Base-by-base conservation (phyloP, 2,888 invertebrate species). In the Leistus spinibarbis region DNA sequence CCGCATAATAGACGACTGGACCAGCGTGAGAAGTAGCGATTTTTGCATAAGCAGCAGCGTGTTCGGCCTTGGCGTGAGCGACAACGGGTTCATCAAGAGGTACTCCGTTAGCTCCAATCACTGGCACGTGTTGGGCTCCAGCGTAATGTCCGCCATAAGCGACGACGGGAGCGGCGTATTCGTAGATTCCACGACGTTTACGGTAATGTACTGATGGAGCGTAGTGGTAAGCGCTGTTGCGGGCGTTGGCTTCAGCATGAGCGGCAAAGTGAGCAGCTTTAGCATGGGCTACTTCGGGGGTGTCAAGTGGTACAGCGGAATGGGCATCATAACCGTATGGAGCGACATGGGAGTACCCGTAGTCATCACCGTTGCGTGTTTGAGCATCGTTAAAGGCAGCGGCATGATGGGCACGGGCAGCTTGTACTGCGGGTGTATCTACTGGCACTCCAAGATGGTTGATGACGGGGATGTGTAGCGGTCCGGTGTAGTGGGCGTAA, bases 81-180 rank as follows among this genome's bases (percentile, higher is more conserved):
- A 90, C 90, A 81, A 89, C 90, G 60, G 89, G 89, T 79, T 89
- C 89, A 80, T 89, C 89, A 68, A 88, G 87, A 75, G 89, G 89
- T 79, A 89, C 89, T 13, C 89, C 89, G 79, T 89, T 87, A 68
- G 85, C 87, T 74, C 88, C 89, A 76, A 83, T 80, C 1, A 83
- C 82, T 23, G 85, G 85, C 17, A 81, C 77, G 69, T 87, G 87
- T 79, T 86, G 86, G 16, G 79, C 79, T 76, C 78, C 79, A 78
- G 57, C 57, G 79, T 77, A 75, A 9, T 60, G 60, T 20, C 78
- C 80, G 69, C 79, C 78, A 73, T 81, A 79, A 54, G 81, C 80
- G 62, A 79, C 78, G 65, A 78, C 77, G 76, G 76, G 76, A 17
- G 80, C 80, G 53, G 77, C 75, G 10, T 81, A 80, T 3, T 81